Conservation (phyloP, 2,113 vertebrate species). For the Hassar affinis region DNA sequence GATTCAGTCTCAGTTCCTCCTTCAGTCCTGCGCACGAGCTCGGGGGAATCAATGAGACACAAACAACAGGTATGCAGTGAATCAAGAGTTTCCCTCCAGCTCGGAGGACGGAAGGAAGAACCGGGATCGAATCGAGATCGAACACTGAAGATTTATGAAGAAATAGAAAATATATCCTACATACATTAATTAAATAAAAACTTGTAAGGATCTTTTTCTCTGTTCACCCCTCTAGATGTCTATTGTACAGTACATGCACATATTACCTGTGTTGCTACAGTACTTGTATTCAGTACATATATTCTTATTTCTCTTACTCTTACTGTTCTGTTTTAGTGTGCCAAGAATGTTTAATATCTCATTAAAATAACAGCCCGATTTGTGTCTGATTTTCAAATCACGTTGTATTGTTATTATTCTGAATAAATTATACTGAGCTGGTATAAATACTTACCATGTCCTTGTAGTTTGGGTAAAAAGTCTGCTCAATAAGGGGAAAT, state of each 20-base stretch:
- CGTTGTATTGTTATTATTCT: neutral
- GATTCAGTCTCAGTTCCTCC: too few relatives aligned
- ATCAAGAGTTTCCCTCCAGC: too few relatives aligned
- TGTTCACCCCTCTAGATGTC: neutral
- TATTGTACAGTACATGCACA: neutral
- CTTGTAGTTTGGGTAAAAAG: constrained; percentile 95
- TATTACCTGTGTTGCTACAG: neutral
- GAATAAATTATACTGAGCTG: neutral
- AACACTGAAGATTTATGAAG: too few relatives aligned
- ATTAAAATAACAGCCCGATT: neutral
- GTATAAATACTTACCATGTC: constrained; percentile 85
- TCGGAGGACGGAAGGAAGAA: too few relatives aligned
- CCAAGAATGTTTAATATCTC: neutral
- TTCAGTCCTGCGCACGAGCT: too few relatives aligned
- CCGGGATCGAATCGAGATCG: too few relatives aligned
- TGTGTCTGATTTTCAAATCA: neutral
- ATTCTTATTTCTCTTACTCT: neutral
- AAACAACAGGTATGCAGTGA: too few relatives aligned
- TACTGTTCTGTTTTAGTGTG: neutral
- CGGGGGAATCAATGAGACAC: too few relatives aligned
- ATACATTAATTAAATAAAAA: neutral
- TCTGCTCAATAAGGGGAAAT: constrained; percentile 95
- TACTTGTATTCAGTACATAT: neutral
- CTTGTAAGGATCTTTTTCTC: neutral
- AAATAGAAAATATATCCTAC: too few relatives aligned